A percentile compares a stretch with the other conserved stretches of the same genome.
Conservation (phyloP, 1,140 invertebrate species). For the Paralvinella palmiformis region DNA sequence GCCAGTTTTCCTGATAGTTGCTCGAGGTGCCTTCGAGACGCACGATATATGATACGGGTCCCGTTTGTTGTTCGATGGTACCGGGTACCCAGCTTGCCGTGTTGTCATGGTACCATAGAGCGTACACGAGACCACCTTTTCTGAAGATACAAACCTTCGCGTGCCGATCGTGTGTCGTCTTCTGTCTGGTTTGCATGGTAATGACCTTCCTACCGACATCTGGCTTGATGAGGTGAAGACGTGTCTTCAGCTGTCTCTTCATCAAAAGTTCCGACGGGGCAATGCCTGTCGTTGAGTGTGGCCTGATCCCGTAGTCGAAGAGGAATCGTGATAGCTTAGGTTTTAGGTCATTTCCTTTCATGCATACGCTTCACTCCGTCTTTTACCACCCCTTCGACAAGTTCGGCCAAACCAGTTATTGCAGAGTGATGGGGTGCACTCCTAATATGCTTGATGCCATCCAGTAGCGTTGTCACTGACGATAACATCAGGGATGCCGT, state of each 20-base stretch:
- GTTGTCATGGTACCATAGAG: neutral
- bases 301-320: neutral
- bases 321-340: neutral
- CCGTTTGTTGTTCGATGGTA: neutral
- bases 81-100: neutral
- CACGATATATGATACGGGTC: neutral
- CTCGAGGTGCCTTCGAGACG: constrained; percentile 3
- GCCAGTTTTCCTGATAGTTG: neutral
- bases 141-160: neutral
- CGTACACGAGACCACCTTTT: neutral
- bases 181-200: neutral
- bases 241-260: neutral
- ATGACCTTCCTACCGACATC: neutral
- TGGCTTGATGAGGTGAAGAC: too few relatives aligned
- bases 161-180: neutral
- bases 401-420: constrained; percentile 31
- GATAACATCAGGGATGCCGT: constrained; percentile 5
- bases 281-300: neutral
- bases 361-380: constrained; percentile 27
- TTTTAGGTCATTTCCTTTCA: neutral
- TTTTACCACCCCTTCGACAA: constrained; percentile 24
- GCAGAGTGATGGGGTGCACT: constrained; percentile 28
- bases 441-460: constrained; percentile 25
- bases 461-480: constrained; percentile 31
- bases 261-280: neutral